A percentile compares a stretch with the other conserved stretches of the same genome.
Conservation (phyloP, 2,888 invertebrate species). For the Platycnemis pennipes region DNA sequence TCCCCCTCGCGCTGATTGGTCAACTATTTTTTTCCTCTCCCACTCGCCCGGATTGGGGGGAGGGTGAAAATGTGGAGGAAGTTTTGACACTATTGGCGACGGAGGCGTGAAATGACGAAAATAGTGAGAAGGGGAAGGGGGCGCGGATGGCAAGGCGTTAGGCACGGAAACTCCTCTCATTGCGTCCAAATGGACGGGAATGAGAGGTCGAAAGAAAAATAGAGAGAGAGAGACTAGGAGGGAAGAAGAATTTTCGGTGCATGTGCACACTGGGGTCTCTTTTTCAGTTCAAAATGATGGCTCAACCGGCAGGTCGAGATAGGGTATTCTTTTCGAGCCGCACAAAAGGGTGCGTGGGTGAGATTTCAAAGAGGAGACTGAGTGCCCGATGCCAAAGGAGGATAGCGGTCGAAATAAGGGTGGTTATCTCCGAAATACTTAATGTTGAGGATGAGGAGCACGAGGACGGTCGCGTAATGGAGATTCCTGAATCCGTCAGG, state of each 20-base stretch:
- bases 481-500: background rate
- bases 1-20: constrained; percentile 59
- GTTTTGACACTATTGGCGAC: constrained; percentile 37
- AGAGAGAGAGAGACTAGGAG: background rate
- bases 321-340: background rate
- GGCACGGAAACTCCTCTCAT: background rate
- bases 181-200: constrained; percentile 10
- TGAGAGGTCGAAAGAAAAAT: background rate
- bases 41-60: background rate
- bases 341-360: background rate
- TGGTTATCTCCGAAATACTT: background rate
- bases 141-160: background rate
- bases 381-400: background rate
- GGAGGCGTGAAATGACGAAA: background rate
- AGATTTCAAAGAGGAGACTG: background rate
- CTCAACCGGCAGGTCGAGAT: background rate
- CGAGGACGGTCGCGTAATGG: background rate
- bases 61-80: background rate
- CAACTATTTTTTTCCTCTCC: constrained; percentile 47
- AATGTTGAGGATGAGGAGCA: background rate
- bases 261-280: background rate
- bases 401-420: background rate
- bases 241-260: constrained; percentile 21
- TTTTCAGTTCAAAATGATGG: background rate
- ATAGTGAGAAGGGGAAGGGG: background rate